Conservation (phyloP, 2,888 invertebrate species). For the Syrista parreyssii region DNA sequence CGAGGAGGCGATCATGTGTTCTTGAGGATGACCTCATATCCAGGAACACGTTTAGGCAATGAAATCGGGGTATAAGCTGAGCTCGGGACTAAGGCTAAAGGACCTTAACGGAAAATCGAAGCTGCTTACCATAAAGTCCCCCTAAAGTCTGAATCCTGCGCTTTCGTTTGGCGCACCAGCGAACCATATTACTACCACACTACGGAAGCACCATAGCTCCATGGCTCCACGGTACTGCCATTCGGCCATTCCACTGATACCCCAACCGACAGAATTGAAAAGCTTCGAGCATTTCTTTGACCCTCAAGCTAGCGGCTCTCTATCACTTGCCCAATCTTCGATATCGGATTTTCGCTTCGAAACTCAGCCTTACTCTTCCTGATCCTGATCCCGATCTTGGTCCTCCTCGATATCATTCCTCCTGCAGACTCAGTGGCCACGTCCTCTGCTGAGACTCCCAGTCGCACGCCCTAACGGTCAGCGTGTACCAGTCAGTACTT, state of each 20-base stretch:
- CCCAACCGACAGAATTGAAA: constrained; percentile 39
- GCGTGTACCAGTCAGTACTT: no score
- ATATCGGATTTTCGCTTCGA: not conserved
- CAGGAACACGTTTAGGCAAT: constrained; percentile 51
- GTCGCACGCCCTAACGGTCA: no score
- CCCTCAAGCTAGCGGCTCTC: constrained; percentile 13
- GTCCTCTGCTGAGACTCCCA: no score
- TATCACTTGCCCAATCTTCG: constrained; percentile 13
- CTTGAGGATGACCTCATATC: constrained; percentile 15
- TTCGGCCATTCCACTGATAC: no score
- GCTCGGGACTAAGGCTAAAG: constrained; percentile 14
- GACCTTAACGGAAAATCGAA: constrained; percentile 64
- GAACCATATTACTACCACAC: no score
- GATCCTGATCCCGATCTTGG: no score
- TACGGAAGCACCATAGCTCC: no score
- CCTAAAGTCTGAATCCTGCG: constrained; percentile 55
- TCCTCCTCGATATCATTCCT: no score
- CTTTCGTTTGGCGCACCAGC: constrained; percentile 10
- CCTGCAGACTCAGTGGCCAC: no score
- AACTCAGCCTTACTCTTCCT: no score
- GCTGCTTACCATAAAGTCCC: constrained; percentile 63
- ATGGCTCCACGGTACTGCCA: no score
- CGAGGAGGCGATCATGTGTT: no score
- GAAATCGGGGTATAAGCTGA: constrained; percentile 31
- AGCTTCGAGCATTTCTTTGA: constrained; percentile 24